Evolutionary conservation across 92 coral and sea anemone species (phyloP).

Genomic region (Zoanthus sociatus): DNA sequence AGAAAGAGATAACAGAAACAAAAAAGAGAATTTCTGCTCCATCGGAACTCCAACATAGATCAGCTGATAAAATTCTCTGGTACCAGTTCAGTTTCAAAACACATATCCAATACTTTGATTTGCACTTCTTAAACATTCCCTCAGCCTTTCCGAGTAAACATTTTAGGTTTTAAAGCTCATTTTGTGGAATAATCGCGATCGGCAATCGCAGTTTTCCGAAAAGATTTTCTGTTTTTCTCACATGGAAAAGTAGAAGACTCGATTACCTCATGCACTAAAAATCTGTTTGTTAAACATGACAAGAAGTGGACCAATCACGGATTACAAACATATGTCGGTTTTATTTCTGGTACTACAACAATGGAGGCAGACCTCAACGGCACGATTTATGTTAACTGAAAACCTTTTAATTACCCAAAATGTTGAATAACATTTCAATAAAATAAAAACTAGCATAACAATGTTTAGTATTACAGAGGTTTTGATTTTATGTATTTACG

Average conservation of each 20-base stretch:
- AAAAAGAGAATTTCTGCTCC: constrained; percentile 16
- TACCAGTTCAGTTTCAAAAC: constrained; percentile 48
- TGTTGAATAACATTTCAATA: too few relatives aligned
- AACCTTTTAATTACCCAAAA: too few relatives aligned
- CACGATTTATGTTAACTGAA: neutral
- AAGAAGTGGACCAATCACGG: constrained; percentile 22
- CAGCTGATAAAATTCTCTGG: constrained; percentile 44
- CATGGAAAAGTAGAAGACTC: neutral
- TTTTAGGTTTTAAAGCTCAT: neutral
- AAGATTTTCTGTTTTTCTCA: neutral
- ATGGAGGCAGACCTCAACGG: neutral
- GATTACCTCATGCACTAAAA: constrained; percentile 37
- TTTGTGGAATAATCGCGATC: neutral
- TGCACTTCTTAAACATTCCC: neutral
- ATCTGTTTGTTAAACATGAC: constrained; percentile 16
- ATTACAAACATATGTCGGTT: neutral
- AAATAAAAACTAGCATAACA: too few relatives aligned
- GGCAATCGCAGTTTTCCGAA: neutral
- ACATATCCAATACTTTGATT: constrained; percentile 11
- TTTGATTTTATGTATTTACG: too few relatives aligned
- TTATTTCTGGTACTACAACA: constrained; percentile 22
- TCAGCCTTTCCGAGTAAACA: neutral
- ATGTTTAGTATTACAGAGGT: too few relatives aligned
- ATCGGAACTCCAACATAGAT: constrained; percentile 49
- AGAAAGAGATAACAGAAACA: constrained; percentile 11